Evolutionary conservation across 2,113 vertebrate genomes (phyloP).

Genomic region (Lepus europaeus): DNA sequence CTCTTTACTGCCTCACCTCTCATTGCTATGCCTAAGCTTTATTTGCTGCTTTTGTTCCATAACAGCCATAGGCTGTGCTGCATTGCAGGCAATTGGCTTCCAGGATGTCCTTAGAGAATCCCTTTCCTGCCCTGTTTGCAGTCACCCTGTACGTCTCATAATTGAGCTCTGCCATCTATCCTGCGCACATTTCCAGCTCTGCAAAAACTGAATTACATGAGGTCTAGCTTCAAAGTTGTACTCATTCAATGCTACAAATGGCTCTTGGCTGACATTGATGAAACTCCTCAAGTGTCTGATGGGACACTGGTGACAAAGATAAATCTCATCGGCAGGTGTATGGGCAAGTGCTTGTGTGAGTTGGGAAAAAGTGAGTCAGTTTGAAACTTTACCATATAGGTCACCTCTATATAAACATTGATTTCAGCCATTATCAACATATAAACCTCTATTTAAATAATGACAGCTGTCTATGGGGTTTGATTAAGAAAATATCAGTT

Average conservation of each 20-base stretch:
- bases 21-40: not conserved
- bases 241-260: slow-evolving; percentile 73
- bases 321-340: slow-evolving; percentile 6
- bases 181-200: slow-evolving; percentile 28
- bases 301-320: slow-evolving; percentile 71
- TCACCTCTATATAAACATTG: slow-evolving; percentile 58
- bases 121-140: slow-evolving; percentile 14
- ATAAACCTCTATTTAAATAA: slow-evolving; percentile 15
- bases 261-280: slow-evolving; percentile 73
- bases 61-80: not conserved
- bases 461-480: not conserved
- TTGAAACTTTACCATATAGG: slow-evolving; percentile 34
- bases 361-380: slow-evolving; percentile 14
- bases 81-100: slow-evolving; percentile 6
- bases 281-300: slow-evolving; percentile 72
- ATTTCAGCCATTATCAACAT: not conserved
- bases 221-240: slow-evolving; percentile 67
- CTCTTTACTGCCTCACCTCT: not conserved
- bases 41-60: not conserved
- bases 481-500: not conserved
- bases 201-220: slow-evolving; percentile 68
- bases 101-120: slow-evolving; percentile 33
- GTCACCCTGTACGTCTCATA: slow-evolving; percentile 32
- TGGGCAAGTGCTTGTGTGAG: not conserved
- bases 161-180: slow-evolving; percentile 36